A percentile compares a stretch with the other conserved stretches of the same genome.
phyloP scores from a whole-genome alignment of 2,888 invertebrate species.

The Drosophila vallismaia region DNA sequence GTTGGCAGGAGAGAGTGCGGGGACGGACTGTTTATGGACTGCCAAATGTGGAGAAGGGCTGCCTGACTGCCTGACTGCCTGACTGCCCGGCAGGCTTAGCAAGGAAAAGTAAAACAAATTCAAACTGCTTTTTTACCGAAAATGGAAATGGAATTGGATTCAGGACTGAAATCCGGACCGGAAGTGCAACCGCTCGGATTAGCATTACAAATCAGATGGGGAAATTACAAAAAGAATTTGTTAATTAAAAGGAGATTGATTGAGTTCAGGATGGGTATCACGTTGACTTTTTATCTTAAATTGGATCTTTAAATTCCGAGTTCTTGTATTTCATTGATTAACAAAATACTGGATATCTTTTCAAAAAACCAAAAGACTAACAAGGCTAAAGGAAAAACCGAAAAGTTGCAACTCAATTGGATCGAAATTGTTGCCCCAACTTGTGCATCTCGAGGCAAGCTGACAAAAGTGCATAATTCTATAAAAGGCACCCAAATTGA shows the following conservation, averaged over 20 bases:
- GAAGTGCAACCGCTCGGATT: constrained; percentile 27
- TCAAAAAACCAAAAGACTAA: background rate
- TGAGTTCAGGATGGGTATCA: background rate
- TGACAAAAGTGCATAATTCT: constrained; percentile 76
- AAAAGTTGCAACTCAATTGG: constrained; percentile 41
- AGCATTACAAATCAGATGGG: constrained; percentile 35
- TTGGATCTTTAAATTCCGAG: too few species aligned
- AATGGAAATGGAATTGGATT: constrained; percentile 40
- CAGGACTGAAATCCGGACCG: constrained; percentile 23
- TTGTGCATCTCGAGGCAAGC: constrained; percentile 40
- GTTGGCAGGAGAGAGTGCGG: background rate
- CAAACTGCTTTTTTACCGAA: constrained; percentile 29
- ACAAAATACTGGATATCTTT: background rate
- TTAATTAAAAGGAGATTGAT: constrained; percentile 35
- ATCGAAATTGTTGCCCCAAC: constrained; percentile 29
- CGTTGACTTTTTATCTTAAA: background rate
- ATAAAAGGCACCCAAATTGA: constrained; percentile 78
- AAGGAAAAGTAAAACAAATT: constrained; percentile 39
- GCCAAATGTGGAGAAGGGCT: constrained; percentile 13
- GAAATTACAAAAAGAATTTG: constrained; percentile 30
- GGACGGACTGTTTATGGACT: constrained; percentile 36
- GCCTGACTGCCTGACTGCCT: too few species aligned
- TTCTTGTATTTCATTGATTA: background rate
- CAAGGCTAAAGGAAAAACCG: background rate
- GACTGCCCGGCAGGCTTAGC: background rate